phyloP scores from a whole-genome alignment of 2,888 invertebrate genomes.

The Protophormia terraenovae region DNA sequence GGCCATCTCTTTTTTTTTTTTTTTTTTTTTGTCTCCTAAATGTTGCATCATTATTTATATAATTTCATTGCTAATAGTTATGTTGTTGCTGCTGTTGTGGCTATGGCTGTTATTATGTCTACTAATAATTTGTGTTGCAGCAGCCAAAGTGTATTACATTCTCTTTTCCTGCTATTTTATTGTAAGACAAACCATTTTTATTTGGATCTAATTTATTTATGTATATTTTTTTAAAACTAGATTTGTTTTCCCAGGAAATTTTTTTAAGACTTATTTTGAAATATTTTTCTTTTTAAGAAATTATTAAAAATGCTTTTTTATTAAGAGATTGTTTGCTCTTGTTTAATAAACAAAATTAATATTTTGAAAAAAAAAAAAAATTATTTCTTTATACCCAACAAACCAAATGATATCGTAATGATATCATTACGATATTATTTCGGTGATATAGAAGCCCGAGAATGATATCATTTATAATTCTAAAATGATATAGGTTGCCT shows the following conservation, averaged over 20 bases:
- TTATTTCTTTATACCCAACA: too few relatives aligned
- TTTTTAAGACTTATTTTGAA: neutral
- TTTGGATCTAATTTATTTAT: neutral
- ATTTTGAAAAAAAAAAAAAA: too few relatives aligned
- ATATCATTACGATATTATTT: too few relatives aligned
- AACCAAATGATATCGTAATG: too few relatives aligned
- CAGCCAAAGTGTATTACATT: slow-evolving; percentile 25
- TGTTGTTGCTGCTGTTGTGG: neutral
- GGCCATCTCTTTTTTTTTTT: slow-evolving; percentile 56
- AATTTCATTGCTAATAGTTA: slow-evolving; percentile 42
- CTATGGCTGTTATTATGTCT: slow-evolving; percentile 25
- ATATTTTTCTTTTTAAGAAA: neutral
- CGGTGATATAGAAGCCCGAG: too few relatives aligned
- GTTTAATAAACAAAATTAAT: neutral
- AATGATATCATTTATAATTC: too few relatives aligned
- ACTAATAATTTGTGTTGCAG: slow-evolving; percentile 8
- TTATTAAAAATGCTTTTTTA: neutral
- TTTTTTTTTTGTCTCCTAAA: slow-evolving; percentile 25
- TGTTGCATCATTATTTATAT: slow-evolving; percentile 66
- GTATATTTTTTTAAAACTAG: neutral
- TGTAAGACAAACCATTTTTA: too few relatives aligned
- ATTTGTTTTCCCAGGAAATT: neutral
- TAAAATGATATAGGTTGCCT: too few relatives aligned
- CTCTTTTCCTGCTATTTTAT: slow-evolving; percentile 55
- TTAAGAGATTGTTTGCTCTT: neutral